Percentiles rank a stretch among this genome's conserved stretches.
Conservation (phyloP, 2,888 invertebrate genomes). For the Acleris holmiana region DNA sequence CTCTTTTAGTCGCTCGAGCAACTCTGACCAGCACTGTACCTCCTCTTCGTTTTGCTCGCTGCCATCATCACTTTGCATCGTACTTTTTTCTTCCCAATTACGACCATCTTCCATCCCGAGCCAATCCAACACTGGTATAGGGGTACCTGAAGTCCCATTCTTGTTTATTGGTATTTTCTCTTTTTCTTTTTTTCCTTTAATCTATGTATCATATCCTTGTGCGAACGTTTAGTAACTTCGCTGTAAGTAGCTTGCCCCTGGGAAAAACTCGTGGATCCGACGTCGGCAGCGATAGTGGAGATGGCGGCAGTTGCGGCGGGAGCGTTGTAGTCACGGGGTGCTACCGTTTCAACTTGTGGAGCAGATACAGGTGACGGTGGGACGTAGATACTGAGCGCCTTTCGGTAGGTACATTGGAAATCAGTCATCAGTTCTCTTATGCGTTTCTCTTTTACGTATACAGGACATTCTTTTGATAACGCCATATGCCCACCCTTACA, state of each 20-base stretch:
- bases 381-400: conserved; percentile 31
- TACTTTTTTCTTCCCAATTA: neutral
- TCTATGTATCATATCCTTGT: too few species aligned
- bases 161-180: neutral
- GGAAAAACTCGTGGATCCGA: too few species aligned
- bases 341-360: neutral
- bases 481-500: conserved; percentile 40
- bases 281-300: too few species aligned
- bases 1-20: neutral
- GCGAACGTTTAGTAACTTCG: too few species aligned
- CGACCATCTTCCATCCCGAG: neutral
- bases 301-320: too few species aligned
- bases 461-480: conserved; percentile 36
- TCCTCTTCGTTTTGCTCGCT: conserved; percentile 10
- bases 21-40: neutral
- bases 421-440: conserved; percentile 41
- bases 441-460: conserved; percentile 39
- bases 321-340: too few species aligned
- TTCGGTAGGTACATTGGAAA: conserved; percentile 40
- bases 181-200: too few species aligned
- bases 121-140: too few species aligned
- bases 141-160: neutral
- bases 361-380: neutral
- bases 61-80: neutral
- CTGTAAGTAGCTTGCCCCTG: too few species aligned